Evolutionary conservation across 2,888 invertebrate species (phyloP).

Genomic region (Eledona agricola): DNA sequence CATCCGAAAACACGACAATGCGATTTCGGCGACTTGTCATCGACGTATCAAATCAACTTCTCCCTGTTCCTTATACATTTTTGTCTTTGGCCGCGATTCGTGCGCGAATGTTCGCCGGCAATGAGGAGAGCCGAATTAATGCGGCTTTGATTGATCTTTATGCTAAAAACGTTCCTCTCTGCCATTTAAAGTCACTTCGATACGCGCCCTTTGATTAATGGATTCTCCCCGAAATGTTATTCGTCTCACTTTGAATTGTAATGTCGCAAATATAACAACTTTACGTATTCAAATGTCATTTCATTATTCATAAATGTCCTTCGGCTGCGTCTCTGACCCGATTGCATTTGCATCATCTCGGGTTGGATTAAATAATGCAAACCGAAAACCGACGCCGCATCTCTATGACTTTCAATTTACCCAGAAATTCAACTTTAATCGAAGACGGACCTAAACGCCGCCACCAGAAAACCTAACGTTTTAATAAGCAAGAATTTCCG

Average conservation of each 20-base stretch:
- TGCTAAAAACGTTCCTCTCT: conserved; percentile 43
- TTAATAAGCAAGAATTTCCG: no score
- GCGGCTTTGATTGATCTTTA: conserved; percentile 45
- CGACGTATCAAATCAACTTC: conserved; percentile 24
- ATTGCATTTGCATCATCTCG: conserved; percentile 20
- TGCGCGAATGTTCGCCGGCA: conserved; percentile 10
- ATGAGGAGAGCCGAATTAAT: conserved; percentile 34
- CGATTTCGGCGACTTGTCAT: conserved; percentile 29
- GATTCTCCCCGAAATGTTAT: conserved; percentile 44
- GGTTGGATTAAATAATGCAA: conserved; percentile 11
- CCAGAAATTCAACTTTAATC: no score
- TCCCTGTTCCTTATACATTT: conserved; percentile 5
- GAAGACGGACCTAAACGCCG: no score
- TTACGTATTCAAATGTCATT: conserved; percentile 45
- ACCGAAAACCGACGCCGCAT: conserved; percentile 1
- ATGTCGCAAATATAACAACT: conserved; percentile 44
- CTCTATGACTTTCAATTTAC: conserved; percentile 17
- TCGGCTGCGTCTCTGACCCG: conserved; percentile 14
- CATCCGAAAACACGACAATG: conserved; percentile 32
- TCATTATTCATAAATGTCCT: conserved; percentile 37
- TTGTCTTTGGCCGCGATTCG: background rate
- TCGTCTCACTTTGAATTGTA: conserved; percentile 45
- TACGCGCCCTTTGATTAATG: conserved; percentile 48
- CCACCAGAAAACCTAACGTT: no score
- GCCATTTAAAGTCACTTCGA: conserved; percentile 46